Percentiles rank a stretch among this genome's conserved stretches.
Conservation (phyloP, 1,140 invertebrate genomes). For the Bombyx mori region DNA sequence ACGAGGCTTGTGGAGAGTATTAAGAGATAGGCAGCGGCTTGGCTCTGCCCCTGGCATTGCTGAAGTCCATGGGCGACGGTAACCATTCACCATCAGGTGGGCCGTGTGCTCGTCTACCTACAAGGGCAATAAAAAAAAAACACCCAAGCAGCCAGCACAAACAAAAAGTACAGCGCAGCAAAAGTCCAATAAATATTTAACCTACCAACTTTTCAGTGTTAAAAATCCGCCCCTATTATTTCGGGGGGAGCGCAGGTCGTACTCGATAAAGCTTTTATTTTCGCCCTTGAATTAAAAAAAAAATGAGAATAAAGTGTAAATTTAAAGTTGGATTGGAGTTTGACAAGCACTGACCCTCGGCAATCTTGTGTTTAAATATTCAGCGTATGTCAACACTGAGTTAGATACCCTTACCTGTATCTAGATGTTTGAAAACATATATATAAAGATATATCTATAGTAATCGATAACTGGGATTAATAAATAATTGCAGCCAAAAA, state of each 20-base stretch:
- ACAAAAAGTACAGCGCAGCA: constrained; percentile 14
- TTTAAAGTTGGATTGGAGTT: constrained; percentile 63
- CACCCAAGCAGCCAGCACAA: too few relatives aligned
- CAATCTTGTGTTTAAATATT: constrained; percentile 56
- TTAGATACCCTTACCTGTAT: constrained; percentile 17
- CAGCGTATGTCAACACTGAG: constrained; percentile 30
- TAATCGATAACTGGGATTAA: too few relatives aligned
- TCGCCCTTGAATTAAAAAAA: constrained; percentile 26
- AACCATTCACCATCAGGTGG: too few relatives aligned
- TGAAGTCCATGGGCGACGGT: too few relatives aligned
- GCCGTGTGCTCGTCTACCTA: too few relatives aligned
- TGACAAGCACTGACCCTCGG: constrained; percentile 52
- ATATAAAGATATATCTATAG: not conserved
- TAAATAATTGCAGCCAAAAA: too few relatives aligned
- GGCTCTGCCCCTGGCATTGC: too few relatives aligned
- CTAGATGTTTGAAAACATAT: not conserved
- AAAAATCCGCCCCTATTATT: constrained; percentile 52
- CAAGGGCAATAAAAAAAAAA: too few relatives aligned
- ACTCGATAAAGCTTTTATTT: constrained; percentile 63
- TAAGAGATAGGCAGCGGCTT: too few relatives aligned
- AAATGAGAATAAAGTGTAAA: constrained; percentile 49
- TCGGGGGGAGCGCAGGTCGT: constrained; percentile 26
- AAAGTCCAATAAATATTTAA: constrained; percentile 39
- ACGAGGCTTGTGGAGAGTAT: too few relatives aligned
- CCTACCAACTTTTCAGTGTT: constrained; percentile 47